Conservation (phyloP, 2,888 invertebrate genomes). For the Drosophila mimetica region DNA sequence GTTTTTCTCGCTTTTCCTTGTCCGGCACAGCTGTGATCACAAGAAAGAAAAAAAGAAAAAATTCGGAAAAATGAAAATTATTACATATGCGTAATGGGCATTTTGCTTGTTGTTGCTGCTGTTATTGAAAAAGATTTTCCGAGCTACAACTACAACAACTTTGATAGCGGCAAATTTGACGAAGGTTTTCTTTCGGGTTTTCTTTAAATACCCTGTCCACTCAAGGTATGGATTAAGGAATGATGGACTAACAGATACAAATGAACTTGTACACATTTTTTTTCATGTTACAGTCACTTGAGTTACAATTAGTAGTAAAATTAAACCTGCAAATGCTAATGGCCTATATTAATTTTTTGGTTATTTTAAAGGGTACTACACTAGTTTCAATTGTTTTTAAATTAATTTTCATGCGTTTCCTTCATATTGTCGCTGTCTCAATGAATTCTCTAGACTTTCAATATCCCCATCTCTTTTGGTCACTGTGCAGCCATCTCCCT, state of each 20-base stretch:
- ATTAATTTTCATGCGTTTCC: neutral
- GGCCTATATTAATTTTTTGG: too few species aligned
- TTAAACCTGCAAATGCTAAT: too few species aligned
- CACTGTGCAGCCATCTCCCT: neutral
- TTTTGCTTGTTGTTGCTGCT: constrained; percentile 31
- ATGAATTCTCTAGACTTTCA: constrained; percentile 12
- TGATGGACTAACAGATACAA: neutral
- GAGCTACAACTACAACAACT: constrained; percentile 22
- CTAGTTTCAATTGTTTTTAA: neutral
- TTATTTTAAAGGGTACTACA: neutral
- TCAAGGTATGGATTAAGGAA: neutral
- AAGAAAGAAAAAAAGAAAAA: constrained; percentile 7
- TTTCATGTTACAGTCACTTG: too few species aligned
- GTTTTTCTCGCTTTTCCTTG: constrained; percentile 7
- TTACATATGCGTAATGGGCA: constrained; percentile 49
- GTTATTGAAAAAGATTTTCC: constrained; percentile 48
- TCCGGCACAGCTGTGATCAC: constrained; percentile 46
- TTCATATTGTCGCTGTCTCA: neutral
- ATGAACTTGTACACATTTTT: too few species aligned
- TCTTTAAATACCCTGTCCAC: constrained; percentile 3
- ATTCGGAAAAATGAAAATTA: constrained; percentile 51
- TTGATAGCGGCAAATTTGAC: constrained; percentile 67
- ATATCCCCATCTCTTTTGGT: neutral
- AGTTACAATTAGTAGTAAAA: too few species aligned
- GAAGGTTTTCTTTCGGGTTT: constrained; percentile 56